Base-by-base conservation (phyloP, 2,797 vertebrate genomes). In the Catamblyrhynchus diadema region DNA sequence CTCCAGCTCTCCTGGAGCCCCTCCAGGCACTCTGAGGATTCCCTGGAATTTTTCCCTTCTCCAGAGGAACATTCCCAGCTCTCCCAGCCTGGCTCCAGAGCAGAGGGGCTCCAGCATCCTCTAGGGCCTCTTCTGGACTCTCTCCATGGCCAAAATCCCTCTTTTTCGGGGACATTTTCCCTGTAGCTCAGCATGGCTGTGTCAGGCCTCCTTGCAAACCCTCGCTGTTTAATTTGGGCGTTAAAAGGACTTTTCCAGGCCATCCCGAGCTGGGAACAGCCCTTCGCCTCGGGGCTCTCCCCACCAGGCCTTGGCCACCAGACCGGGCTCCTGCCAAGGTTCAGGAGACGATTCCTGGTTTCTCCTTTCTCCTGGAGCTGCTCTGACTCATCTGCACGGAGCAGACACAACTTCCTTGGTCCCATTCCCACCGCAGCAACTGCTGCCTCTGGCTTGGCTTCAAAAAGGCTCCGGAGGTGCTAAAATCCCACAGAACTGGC, bases 371-470 rank as follows among this genome's bases (percentile, higher is more conserved):
- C 80, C 53, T 12, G 54, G 56, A 88, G 62, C 39, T 54, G 28
- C 9, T 78, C 69, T 88, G 77, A 61, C 54, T 94, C 91, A 78
- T 64, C 70, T 5, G 0, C 53, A 25, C 0, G 0, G 6, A 86
- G 75, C 79, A 82, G 81, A 69, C 79, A 81, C 47, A 72, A 72
- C 70, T 96, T 94, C 85, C 72, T 69, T 50, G 75, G 78, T 89
- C 60, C 62, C 67, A 33, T 83, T 96, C 75, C 91, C 82, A 56
- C 65, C 44, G 65, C 45, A 81, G 51, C n/a, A 91, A 71, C 81
- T 78, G 64, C 57, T 89, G 87, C 47, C 60, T 79, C 90, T 87
- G 93, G 80, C 69, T 60, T 0, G 5, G 15, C 30, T 57, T 81
- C 94, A 32, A 21, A 65, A 69, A 42, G 28, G 9, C 83, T 92